Evolutionary conservation across 2,888 invertebrate genomes (phyloP), one percentile per base, ranked within the genome.

Genomic region (Torymus texanus): DNA sequence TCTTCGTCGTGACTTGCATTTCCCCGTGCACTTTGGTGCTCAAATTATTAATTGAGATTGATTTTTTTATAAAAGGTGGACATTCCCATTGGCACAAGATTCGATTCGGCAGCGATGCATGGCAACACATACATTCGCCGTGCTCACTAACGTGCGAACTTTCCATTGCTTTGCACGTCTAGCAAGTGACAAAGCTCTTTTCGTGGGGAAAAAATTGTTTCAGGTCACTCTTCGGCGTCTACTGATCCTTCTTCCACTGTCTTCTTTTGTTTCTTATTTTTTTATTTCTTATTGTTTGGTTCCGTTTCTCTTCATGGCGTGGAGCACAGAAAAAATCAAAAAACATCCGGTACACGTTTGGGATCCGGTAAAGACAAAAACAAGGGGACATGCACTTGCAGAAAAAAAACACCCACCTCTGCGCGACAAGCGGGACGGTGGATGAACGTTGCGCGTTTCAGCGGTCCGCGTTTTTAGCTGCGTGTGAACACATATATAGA

Each of bases 401-500:
- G 65, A 65, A 18, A 41, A 51, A 16, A 11, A 10, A 62, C 11
- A 71, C 50, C 76, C 70, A 72, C 77, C 66, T 78, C 51, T n/a
- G 73, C 73, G 58, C 67, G 14, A 67, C 8, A 75, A 72, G 73
- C 61, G 61, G 55, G 59, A 70, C 70, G 72, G 65, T 66, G 65
- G 59, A 61, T 41, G 59, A 12, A 55, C 3, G 41, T 58, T 50
- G 41, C 50, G 55, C 65, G 56, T 50, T 56, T 66, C n/a, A 55
- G 62, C 68, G 18, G 58, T 53, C 13, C 68, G 29, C n/a, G 14
- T 75, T 41, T 41, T 41, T 41, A 67, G 75, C 58, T 21, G 18
- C 13, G 12, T 41, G 56, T 18, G 68, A 41, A 58, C 68, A 58
- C 58, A 70, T 18, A 70, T 12, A 67, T n/a, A 55, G 5, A 16